These are phyloP conservation scores for Hemitrygon akajei DNA, from an alignment of 2,797 vertebrate species.

Conservation along the genomic window DNA sequence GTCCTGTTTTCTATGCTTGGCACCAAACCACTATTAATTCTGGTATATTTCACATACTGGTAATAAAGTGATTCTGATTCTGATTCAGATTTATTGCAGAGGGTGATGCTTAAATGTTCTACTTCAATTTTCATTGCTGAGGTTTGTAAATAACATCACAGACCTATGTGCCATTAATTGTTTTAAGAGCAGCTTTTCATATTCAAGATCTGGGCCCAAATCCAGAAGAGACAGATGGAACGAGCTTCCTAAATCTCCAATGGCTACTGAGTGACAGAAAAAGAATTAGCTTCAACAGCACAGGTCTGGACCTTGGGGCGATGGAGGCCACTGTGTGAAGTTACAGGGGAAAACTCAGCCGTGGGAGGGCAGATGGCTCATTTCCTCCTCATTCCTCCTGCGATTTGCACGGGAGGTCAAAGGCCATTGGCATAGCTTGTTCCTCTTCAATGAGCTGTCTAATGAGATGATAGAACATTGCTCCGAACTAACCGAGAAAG, in stretches of 20 bases:
- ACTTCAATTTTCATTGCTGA: background rate
- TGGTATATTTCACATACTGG: too few species aligned
- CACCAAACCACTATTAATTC: too few species aligned
- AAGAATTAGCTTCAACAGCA: background rate
- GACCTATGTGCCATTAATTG: background rate
- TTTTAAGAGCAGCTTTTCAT: background rate
- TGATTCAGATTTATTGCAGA: background rate
- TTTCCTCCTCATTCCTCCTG: background rate
- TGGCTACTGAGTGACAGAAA: background rate
- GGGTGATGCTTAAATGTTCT: background rate
- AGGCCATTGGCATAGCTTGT: background rate
- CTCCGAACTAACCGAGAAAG: background rate
- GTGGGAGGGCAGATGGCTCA: background rate
- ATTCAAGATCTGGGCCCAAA: constrained; percentile 9
- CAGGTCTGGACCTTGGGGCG: background rate
- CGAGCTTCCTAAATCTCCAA: background rate
- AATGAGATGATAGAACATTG: background rate
- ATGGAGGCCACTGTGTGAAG: background rate
- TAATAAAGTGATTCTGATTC: too few species aligned
- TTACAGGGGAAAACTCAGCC: background rate
- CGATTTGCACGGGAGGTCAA: background rate
- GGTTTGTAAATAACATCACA: background rate
- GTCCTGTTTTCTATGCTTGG: too few species aligned
- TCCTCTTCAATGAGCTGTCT: background rate
- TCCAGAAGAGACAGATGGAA: background rate